phyloP scores from a whole-genome alignment of 2,888 invertebrate genomes.

The Stenotaenia linearis region DNA sequence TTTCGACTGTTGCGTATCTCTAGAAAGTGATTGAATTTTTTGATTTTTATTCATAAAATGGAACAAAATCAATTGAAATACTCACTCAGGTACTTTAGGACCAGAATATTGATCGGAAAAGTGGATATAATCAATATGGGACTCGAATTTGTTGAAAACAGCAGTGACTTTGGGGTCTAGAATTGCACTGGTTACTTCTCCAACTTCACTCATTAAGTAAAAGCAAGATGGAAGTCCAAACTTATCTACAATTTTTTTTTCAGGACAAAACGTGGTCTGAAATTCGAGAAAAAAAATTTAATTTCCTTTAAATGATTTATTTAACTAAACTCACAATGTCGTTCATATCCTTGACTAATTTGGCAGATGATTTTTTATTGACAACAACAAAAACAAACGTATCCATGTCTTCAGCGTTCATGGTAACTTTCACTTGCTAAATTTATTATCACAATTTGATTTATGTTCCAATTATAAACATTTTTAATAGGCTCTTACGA shows the following conservation, averaged over 20 bases:
- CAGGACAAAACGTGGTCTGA: conserved; percentile 73
- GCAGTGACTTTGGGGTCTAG: conserved; percentile 70
- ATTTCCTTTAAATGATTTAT: neutral
- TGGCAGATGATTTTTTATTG: conserved; percentile 76
- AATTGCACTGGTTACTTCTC: conserved; percentile 77
- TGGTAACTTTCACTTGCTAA: conserved; percentile 69
- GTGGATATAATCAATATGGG: conserved; percentile 89
- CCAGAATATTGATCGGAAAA: conserved; percentile 95
- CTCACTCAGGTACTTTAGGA: conserved; percentile 80
- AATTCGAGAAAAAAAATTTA: conserved; percentile 30
- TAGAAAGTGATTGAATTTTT: conserved; percentile 41
- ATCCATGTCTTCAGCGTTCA: conserved; percentile 87
- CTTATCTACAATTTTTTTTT: conserved; percentile 73
- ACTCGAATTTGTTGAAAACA: conserved; percentile 71
- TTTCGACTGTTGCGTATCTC: conserved; percentile 54
- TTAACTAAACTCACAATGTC: conserved; percentile 63
- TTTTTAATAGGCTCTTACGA: conserved; percentile 49
- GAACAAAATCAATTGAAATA: neutral
- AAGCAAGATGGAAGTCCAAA: conserved; percentile 68
- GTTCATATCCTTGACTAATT: conserved; percentile 83
- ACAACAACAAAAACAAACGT: conserved; percentile 88
- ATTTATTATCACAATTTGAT: neutral
- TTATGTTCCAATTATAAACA: neutral
- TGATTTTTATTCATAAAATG: neutral
- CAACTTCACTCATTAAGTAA: conserved; percentile 79